Base-by-base conservation (phyloP, 2,888 invertebrate genomes). In the Dynastes maya region DNA sequence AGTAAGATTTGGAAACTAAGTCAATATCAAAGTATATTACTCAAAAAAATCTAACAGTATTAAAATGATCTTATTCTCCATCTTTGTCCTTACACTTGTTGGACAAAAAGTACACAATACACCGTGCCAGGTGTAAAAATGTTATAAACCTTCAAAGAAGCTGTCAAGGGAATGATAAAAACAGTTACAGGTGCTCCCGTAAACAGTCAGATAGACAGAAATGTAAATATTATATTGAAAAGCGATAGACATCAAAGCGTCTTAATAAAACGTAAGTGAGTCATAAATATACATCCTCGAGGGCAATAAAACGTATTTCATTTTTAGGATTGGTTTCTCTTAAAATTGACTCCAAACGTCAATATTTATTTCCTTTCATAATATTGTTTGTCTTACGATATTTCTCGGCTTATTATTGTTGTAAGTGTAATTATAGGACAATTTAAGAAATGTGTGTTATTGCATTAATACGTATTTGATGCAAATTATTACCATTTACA, bases 231-330 rank as follows among this genome's bases (percentile, higher is more conserved):
- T 51, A 27, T 22, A 13, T 68, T 29, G 29, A 11, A 27, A 68
- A 51, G 51, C 27, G 68, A 68, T 68, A 68, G 29, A 29, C 68
- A 68, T 51, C 51, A 27, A 68, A 68, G 68, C 29, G 3, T 51
- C 27, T 51, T 51, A 68, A 51, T 51, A 68, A 51, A 51, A 68
- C 29, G 13, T 27, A 51, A 51, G 68, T 68, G 68, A 51, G 51
- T 3, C 27, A 68, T 29, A 68, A 51, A 51, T 68, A 68, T 27
- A 68, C 27, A 68, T 51, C 27, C 49, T 68, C 13, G 51, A 22
- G 49, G n/a, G 68, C 68, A 68, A 68, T 68, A 68, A 68, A 68
- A 68, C 63, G 29, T 68, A 40, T 68, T 68, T 49, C 68, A 13
- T 68, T 68, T 51, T 27, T 29, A 49, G 49, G 27, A 51, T 68